These are phyloP conservation scores for Callinectes sapidus DNA, from an alignment of 2,888 invertebrate genomes.

Conservation along the genomic window DNA sequence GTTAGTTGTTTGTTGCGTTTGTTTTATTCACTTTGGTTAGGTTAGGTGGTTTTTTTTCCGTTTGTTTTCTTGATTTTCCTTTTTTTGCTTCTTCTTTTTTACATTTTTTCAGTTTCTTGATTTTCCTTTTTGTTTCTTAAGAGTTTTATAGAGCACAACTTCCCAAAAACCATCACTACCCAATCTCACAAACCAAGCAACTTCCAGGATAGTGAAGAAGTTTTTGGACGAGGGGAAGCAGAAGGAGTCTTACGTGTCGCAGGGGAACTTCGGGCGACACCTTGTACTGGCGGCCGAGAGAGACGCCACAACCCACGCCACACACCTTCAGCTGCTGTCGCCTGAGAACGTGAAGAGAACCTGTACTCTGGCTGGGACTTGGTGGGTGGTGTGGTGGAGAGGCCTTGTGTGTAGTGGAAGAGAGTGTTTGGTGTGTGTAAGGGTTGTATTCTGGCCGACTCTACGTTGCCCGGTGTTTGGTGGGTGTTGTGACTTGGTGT, in stretches of 20 bases:
- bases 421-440: neutral
- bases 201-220: constrained; percentile 34
- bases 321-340: constrained; percentile 49
- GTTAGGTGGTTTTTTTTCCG: no score
- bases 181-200: neutral
- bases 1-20: neutral
- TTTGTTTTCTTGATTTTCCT: no score
- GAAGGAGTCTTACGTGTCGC: constrained; percentile 44
- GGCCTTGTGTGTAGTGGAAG: neutral
- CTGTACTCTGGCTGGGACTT: constrained; percentile 63
- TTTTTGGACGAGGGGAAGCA: constrained; percentile 55
- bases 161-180: neutral
- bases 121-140: no score
- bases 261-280: constrained; percentile 64
- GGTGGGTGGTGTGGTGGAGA: constrained; percentile 52
- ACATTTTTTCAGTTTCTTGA: no score
- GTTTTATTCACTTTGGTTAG: no score
- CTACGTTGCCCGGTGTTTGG: no score
- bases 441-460: no score
- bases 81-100: no score
- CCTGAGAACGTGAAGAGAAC: constrained; percentile 40
- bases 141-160: no score
- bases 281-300: constrained; percentile 58
- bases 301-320: constrained; percentile 41
- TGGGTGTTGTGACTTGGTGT: no score